phyloP scores from a whole-genome alignment of 2,113 vertebrate genomes.

The Papio anubis region DNA sequence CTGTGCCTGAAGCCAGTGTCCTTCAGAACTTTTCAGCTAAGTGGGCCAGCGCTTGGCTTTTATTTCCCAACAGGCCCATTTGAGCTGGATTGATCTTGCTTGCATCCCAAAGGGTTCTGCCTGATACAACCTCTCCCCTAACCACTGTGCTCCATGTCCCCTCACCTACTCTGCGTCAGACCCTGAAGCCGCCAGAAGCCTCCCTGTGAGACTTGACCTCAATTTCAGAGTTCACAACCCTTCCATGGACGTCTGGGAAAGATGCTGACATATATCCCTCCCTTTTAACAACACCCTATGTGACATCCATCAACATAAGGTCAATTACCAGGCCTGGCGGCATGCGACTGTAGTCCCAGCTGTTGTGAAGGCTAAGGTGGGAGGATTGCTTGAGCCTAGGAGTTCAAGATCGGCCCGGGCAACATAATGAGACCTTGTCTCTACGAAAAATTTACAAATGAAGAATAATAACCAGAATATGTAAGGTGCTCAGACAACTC shows the following conservation, averaged over 20 bases:
- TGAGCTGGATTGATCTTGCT: background rate
- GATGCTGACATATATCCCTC: background rate
- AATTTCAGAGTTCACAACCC: background rate
- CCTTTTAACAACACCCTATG: background rate
- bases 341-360: no score
- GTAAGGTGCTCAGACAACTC: no score
- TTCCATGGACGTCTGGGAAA: background rate
- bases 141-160: accelerated
- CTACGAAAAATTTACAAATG: no score
- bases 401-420: no score
- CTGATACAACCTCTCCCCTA: background rate
- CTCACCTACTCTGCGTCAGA: background rate
- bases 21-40: background rate
- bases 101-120: background rate
- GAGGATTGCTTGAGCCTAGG: no score
- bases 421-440: background rate
- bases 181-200: background rate
- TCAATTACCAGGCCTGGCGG: no score
- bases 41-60: background rate
- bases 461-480: no score
- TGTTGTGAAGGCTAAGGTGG: no score
- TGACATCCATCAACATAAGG: background rate
- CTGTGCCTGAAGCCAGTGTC: background rate
- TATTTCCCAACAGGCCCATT: background rate
- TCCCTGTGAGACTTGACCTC: background rate